Base-by-base conservation (phyloP, 2,797 vertebrate genomes). In the Tiaroga cobitis region DNA sequence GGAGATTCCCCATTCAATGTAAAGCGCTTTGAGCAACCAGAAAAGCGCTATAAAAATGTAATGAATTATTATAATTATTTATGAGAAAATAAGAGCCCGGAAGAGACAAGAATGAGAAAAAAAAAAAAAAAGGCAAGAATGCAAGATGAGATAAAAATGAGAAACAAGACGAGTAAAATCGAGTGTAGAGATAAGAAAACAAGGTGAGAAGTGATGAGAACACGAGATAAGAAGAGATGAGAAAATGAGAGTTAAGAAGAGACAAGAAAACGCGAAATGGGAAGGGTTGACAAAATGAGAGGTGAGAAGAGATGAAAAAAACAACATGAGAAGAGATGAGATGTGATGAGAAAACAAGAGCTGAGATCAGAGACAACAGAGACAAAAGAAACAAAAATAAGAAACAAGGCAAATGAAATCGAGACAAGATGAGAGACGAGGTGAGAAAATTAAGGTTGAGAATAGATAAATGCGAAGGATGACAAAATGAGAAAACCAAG, bases 31-130 rank as follows among this genome's bases (percentile, higher is more conserved):
- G 29, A 29, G 29, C 2, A 29, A 1, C 29, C 29, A 29, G 29
- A 29, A 29, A 29, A 29, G 29, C 29, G 29, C 29, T 29, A 29
- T 29, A 29, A 2, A 29, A 29, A 29, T 29, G 2, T 29, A 2
- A 29, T 2, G 29, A 29, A 29, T 29, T 29, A 2, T 29, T 29
- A 29, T 29, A 2, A 29, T 29, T 29, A 29, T 29, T 29, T 29
- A 29, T 29, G 43, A 39, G 5, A 92, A 91, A 88, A 90, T 1
- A n/a, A 43, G 41, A 46, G 7, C 3, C 0, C 2, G 9, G 15
- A 15, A n/a, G 15, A 63, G 56, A 43, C 21, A 5, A 18, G 15
- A 74, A 49, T 19, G 29, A 75, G 21, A 24, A 9, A 41, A 43
- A 18, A 37, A 5, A 5, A 4, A 46, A 18, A 37, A 5, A 5